These are phyloP conservation scores for Sciurus niger DNA, from an alignment of 2,113 vertebrate genomes.

Conservation along the genomic window DNA sequence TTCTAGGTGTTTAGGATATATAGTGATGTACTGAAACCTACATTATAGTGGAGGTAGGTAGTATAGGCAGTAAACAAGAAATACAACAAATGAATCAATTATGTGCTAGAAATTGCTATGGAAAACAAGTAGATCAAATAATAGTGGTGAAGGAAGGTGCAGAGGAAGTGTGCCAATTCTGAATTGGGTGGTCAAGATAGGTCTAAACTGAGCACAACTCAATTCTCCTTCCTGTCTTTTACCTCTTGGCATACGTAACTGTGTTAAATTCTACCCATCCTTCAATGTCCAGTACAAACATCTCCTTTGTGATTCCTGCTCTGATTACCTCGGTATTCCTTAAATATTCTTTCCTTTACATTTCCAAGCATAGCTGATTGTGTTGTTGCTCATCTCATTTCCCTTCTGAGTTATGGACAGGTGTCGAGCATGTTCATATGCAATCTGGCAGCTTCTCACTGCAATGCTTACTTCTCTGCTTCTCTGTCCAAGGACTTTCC, in stretches of 20 bases:
- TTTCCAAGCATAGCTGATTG: too few species aligned
- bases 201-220: slow-evolving; percentile 2
- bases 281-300: neutral
- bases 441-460: neutral
- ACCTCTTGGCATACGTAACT: neutral
- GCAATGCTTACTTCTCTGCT: neutral
- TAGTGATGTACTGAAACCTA: neutral
- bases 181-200: neutral
- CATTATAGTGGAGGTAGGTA: neutral
- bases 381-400: neutral
- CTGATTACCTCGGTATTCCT: neutral
- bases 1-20: neutral
- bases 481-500: neutral
- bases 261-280: neutral
- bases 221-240: neutral
- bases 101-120: neutral
- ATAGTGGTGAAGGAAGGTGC: neutral
- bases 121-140: neutral
- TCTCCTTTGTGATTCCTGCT: neutral
- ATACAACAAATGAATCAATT: neutral
- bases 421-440: neutral
- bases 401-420: neutral
- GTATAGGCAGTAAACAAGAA: neutral
- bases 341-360: neutral
- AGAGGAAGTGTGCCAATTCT: neutral